Base-by-base conservation (phyloP, 2,888 invertebrate species). In the Octonoba sinensis region DNA sequence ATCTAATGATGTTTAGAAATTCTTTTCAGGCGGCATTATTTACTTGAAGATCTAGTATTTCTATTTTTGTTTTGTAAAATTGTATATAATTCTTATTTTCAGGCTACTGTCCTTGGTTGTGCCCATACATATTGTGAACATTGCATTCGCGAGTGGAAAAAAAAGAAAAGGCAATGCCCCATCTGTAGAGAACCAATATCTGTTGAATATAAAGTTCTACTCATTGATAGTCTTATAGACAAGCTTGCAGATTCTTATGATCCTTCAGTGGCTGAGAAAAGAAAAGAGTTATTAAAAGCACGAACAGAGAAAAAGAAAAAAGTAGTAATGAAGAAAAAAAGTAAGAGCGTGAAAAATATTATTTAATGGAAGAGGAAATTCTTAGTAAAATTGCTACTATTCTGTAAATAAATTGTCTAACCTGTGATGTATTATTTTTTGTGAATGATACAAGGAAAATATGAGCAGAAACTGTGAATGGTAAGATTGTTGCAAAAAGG, bases 121-220 rank as follows among this genome's bases (percentile, higher is more conserved):
- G 92, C 92, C 0, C 95, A 95, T 86, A 92, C 93, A 0, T 94
- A 93, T 87, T 95, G 95, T 87, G 90, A 91, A 82, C 90, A 91
- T 86, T 94, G 95, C 86, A 93, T 94, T 79, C 88, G 89, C 0
- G 89, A 90, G 85, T 95, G 95, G 94, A 91, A 91, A 86, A 91
- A 91, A 85, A 92, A 92, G 86, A 92, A 92, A 86, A 91, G 89
- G 22, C 91, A 92, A 24, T 95, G 95, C 86, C 94, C 94, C 0
- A 92, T 93, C 77, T 95, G 95, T 88, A 88, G 92, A 76, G 85
- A 89, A 1, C 79, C 83, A 15, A 90, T 92, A 51, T 86, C 87
- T 15, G 90, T 91, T 0, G 90, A 91, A 87, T 91, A 91, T 84
- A 90, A 90, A 70, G 92, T 92, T 47, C 87, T 93, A 75, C 93